phyloP scores from a whole-genome alignment of 2,113 vertebrate species.

The Gobius niger region DNA sequence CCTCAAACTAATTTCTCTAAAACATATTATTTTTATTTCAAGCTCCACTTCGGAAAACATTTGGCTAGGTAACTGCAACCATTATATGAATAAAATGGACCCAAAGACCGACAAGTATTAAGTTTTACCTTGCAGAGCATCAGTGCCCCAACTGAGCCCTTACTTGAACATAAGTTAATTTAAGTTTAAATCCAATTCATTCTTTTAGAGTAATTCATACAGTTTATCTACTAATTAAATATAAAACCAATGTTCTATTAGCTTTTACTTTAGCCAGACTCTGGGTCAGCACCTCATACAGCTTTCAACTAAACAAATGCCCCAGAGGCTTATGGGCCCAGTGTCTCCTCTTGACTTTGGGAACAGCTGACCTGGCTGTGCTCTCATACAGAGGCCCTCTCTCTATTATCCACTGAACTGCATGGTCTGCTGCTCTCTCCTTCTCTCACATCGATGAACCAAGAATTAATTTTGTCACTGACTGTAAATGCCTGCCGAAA shows the following conservation, averaged over 20 bases:
- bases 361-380: slow-evolving; percentile 34
- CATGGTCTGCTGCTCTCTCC: slow-evolving; percentile 43
- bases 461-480: not conserved
- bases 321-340: not conserved
- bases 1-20: slow-evolving; percentile 13
- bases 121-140: not conserved
- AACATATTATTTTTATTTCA: slow-evolving; percentile 19
- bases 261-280: not conserved
- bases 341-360: slow-evolving; percentile 33
- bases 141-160: slow-evolving; percentile 3
- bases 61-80: slow-evolving; percentile 4
- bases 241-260: too few species aligned
- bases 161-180: slow-evolving; percentile 14
- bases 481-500: slow-evolving; percentile 9
- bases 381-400: slow-evolving; percentile 20
- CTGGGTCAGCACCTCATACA: not conserved
- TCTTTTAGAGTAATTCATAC: too few species aligned
- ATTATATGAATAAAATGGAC: slow-evolving; percentile 19
- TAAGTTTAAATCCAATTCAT: too few species aligned
- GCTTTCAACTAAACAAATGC: not conserved
- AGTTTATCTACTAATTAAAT: too few species aligned
- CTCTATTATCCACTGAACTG: slow-evolving; percentile 40
- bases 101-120: not conserved
- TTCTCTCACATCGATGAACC: slow-evolving; percentile 6
- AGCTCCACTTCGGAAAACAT: not conserved